A percentile compares a stretch with the other conserved stretches of the same genome.
phyloP scores from a whole-genome alignment of 2,797 vertebrate species.

The Craterocephalus amniculus region DNA sequence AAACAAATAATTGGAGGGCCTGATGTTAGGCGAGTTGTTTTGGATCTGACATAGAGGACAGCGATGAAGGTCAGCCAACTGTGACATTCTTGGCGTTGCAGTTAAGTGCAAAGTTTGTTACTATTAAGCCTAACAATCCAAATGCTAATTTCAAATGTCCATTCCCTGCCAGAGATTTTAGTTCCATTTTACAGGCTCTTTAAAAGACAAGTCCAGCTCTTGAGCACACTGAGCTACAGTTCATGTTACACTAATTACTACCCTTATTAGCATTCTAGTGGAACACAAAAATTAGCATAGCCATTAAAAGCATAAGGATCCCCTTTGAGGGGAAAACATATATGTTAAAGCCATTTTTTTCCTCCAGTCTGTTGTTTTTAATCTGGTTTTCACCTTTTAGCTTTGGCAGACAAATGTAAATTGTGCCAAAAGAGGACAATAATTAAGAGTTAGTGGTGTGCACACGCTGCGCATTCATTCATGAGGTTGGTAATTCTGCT shows the following conservation, averaged over 20 bases:
- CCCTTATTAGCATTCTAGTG: slow-evolving; percentile 74
- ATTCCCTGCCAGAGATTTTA: slow-evolving; percentile 47
- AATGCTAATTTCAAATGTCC: slow-evolving; percentile 51
- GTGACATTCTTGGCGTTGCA: slow-evolving; percentile 16
- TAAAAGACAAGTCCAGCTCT: slow-evolving; percentile 45
- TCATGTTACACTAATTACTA: slow-evolving; percentile 64
- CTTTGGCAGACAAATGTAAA: slow-evolving; percentile 51
- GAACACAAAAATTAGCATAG: slow-evolving; percentile 68
- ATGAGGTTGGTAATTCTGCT: slow-evolving; percentile 58
- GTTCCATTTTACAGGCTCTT: slow-evolving; percentile 49
- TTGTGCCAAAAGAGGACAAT: slow-evolving; percentile 48
- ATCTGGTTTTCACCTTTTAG: slow-evolving; percentile 34
- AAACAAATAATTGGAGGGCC: slow-evolving; percentile 40
- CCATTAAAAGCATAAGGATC: slow-evolving; percentile 60
- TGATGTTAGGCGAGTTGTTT: slow-evolving; percentile 14
- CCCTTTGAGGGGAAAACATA: slow-evolving; percentile 45
- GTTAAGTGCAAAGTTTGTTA: slow-evolving; percentile 28
- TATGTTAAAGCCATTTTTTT: slow-evolving; percentile 39
- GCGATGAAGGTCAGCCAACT: slow-evolving; percentile 5
- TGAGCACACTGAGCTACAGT: slow-evolving; percentile 53
- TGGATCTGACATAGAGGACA: not conserved
- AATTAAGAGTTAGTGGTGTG: slow-evolving; percentile 42
- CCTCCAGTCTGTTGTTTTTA: not conserved
- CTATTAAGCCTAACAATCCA: slow-evolving; percentile 28
- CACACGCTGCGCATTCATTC: slow-evolving; percentile 50